Base-by-base conservation (phyloP, 2,113 vertebrate species). In the Pithys albifrons region DNA sequence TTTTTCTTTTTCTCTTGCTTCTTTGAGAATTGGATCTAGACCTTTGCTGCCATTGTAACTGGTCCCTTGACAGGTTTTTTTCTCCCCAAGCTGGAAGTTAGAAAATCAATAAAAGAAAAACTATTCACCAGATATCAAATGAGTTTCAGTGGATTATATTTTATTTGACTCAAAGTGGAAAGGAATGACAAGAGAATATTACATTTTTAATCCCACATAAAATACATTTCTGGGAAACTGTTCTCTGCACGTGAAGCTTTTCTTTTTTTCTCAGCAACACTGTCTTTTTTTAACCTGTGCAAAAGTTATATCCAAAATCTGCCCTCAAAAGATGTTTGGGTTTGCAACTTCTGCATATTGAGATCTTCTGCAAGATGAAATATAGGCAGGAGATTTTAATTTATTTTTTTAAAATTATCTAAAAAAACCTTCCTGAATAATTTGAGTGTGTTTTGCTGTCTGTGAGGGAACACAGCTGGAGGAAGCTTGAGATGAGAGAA, bases 171-270 rank as follows among this genome's bases (percentile, higher is more conserved):
- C 33, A 57, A 91, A 95, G 83, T 93, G 86, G 85, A 83, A 93
- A 96, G 75, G 57, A 96, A 96, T 93, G 72, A 88, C 90, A 96
- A 90, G 76, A 93, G 45, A 95, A 86, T 86, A 90, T 92, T 80
- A 67, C 25, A 35, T 78, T 93, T 95, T 94, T 94, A 96, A 95
- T 96, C 70, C 76, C 51, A 73, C 41, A 54, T 89, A 86, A 91
- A 97, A 86, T 85, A 52, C 57, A 29, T 77, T 90, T 94, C 82
- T 96, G 88, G 85, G 57, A 90, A 93, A 75, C 46, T 29, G 14
- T 51, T 80, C 51, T 67, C n/a, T 84, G 27, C 48, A 51, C 35
- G 18, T 20, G 18, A 28, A 73, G 19, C 9, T 70, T 72, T 88
- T 58, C n/a, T 57, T 58, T 35, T 77, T 62, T 59, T 4, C 69